These are phyloP conservation scores for Parascotia fuliginaria DNA, from an alignment of 2,888 invertebrate genomes.

Conservation along the genomic window DNA sequence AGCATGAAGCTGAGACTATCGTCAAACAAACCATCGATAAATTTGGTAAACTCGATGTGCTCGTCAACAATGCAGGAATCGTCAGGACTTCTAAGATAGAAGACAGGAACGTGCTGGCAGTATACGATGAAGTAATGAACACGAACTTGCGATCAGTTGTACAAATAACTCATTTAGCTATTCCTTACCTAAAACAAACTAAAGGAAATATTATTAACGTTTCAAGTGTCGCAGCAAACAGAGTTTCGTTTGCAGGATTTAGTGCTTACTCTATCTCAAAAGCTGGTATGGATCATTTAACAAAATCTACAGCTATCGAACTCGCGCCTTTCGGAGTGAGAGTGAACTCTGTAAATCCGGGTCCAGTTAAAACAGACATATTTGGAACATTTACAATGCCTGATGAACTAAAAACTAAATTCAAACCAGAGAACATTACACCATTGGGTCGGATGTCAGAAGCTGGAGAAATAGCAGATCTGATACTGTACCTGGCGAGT, in stretches of 20 bases:
- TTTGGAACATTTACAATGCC: conserved; percentile 40
- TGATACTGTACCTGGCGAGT: conserved; percentile 42
- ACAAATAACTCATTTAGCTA: conserved; percentile 46
- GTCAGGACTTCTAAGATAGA: conserved; percentile 24
- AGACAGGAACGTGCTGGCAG: conserved; percentile 39
- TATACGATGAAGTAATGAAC: conserved; percentile 50
- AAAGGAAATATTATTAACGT: conserved; percentile 54
- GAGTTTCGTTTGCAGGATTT: conserved; percentile 87
- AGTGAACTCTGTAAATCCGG: conserved; percentile 75
- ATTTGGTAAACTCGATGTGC: conserved; percentile 54
- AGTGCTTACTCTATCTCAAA: conserved; percentile 46
- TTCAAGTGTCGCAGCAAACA: conserved; percentile 38
- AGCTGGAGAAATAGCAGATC: conserved; percentile 29
- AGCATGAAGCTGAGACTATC: conserved; percentile 43
- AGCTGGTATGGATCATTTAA: conserved; percentile 53
- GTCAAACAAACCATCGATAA: conserved; percentile 46
- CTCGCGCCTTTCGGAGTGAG: conserved; percentile 89
- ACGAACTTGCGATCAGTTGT: conserved; percentile 52
- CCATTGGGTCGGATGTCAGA: conserved; percentile 7
- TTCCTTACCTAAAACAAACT: conserved; percentile 48
- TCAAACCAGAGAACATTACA: neutral
- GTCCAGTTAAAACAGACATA: conserved; percentile 75
- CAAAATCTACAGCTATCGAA: conserved; percentile 82
- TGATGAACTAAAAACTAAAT: neutral
- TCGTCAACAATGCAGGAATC: conserved; percentile 28